A percentile compares a stretch with the other conserved stretches of the same genome.
These are phyloP conservation scores for Ammospiza maritima DNA, from an alignment of 2,797 vertebrate genomes.

Conservation along the genomic window DNA sequence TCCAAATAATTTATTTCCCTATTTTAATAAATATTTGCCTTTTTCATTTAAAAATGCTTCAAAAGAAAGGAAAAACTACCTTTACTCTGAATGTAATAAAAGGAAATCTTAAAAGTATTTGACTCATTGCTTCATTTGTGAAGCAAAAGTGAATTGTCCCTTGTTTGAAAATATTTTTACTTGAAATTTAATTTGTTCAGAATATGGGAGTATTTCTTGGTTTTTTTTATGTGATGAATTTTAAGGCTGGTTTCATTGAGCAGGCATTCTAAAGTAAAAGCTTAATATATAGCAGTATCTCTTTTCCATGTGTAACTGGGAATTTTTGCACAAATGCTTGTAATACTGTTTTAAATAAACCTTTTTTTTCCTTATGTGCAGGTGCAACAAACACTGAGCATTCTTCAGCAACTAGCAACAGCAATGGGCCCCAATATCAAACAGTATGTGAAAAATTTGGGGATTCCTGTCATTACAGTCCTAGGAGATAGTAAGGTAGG, in stretches of 20 bases:
- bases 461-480: conserved; percentile 90
- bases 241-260: not conserved
- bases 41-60: not conserved
- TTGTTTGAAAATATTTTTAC: not conserved
- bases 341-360: not conserved
- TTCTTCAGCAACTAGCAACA: conserved; percentile 92
- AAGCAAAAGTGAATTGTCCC: not conserved
- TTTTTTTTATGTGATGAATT: not conserved
- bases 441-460: conserved; percentile 90
- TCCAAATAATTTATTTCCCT: not conserved
- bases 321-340: not conserved
- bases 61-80: not conserved
- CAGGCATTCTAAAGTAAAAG: not conserved
- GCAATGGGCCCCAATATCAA: conserved; percentile 93
- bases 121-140: not conserved
- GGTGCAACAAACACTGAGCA: conserved; percentile 93
- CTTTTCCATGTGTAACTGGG: not conserved
- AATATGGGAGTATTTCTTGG: not conserved
- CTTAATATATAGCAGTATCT: not conserved
- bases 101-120: not conserved
- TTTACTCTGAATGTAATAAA: not conserved
- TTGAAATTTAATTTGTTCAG: not conserved
- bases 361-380: conserved; percentile 54
- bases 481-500: conserved; percentile 97
- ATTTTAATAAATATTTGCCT: not conserved